Conservation (phyloP, 2,797 vertebrate genomes). For the Cheirogaleus major region DNA sequence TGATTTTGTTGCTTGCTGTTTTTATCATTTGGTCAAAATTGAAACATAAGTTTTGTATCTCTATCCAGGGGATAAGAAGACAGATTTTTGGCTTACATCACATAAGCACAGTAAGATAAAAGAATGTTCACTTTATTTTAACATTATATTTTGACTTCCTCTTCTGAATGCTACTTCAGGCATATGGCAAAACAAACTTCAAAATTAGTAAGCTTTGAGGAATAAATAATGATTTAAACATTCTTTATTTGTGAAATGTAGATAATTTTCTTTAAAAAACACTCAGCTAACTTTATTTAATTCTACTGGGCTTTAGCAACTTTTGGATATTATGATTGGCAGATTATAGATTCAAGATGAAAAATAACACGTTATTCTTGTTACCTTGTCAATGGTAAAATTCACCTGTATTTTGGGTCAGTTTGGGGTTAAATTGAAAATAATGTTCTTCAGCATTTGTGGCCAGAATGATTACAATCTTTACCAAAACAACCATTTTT, state of each 20-base stretch:
- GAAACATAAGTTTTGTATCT: constrained; percentile 49
- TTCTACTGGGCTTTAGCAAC: neutral
- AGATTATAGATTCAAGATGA: neutral
- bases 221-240: constrained; percentile 39
- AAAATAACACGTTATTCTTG: neutral
- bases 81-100: constrained; percentile 56
- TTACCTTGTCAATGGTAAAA: neutral
- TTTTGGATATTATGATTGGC: neutral
- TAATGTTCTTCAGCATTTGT: neutral
- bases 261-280: neutral
- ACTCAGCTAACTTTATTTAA: neutral
- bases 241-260: neutral
- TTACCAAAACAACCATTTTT: neutral
- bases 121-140: constrained; percentile 48
- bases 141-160: constrained; percentile 48
- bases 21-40: constrained; percentile 18
- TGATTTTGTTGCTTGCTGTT: constrained; percentile 18
- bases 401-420: neutral
- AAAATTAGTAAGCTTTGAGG: constrained; percentile 14
- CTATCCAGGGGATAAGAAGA: neutral
- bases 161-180: neutral
- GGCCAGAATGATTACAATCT: neutral
- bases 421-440: neutral
- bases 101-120: constrained; percentile 10
- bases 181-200: constrained; percentile 56